Evolutionary conservation across 2,797 vertebrate species (phyloP).

Genomic region (Heterohyrax brucei): DNA sequence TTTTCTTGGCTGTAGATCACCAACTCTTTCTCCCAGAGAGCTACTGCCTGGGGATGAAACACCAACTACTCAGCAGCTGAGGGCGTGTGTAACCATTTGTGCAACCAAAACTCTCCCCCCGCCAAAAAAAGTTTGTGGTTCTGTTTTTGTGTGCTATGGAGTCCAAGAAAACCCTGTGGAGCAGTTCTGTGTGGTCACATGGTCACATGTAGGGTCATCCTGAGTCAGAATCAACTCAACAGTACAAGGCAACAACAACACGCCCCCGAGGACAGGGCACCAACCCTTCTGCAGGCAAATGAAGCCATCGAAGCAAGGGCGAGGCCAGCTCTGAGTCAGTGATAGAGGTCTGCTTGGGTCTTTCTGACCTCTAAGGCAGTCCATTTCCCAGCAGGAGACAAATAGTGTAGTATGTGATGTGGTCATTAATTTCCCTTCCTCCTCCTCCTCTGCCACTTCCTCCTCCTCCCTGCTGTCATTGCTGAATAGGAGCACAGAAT

Average conservation of each 20-base stretch:
- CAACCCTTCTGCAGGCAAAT: slow-evolving; percentile 51
- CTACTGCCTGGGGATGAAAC: not conserved
- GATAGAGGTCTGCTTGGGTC: slow-evolving; percentile 72
- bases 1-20: not conserved
- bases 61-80: not conserved
- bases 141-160: not conserved
- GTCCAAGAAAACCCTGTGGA: not conserved
- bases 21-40: not conserved
- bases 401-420: not conserved
- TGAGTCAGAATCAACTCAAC: not conserved
- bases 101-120: no score
- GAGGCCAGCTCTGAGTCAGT: slow-evolving; percentile 7
- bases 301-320: slow-evolving; percentile 59
- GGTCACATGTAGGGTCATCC: not conserved
- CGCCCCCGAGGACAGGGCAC: not conserved
- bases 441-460: not conserved
- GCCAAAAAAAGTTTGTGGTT: not conserved
- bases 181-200: not conserved
- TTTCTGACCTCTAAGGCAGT: slow-evolving; percentile 27
- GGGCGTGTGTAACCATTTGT: not conserved
- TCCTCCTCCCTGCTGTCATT: not conserved
- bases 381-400: slow-evolving; percentile 71
- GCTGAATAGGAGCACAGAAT: slow-evolving; percentile 8
- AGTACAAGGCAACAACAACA: not conserved
- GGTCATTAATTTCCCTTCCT: not conserved